Percentiles rank a stretch among this genome's conserved stretches.
These are phyloP conservation scores for Grantiella picta DNA, from an alignment of 2,113 vertebrate species.

Conservation along the genomic window DNA sequence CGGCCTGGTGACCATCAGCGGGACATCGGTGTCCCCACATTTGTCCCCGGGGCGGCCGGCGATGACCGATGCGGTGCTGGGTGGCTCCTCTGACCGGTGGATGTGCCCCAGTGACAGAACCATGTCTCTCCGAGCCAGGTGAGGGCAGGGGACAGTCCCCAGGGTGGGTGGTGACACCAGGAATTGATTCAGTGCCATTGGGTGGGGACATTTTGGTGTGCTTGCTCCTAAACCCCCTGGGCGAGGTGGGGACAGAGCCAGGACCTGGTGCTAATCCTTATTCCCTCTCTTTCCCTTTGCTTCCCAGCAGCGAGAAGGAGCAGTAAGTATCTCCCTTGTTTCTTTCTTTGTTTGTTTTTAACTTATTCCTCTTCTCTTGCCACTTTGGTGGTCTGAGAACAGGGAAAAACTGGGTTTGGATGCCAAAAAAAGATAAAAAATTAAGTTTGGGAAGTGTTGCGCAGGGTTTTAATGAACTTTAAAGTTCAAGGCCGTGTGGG, in stretches of 20 bases:
- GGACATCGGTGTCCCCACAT: fast-evolving
- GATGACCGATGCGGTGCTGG: slow-evolving; percentile 90
- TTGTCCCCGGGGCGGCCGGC: neutral
- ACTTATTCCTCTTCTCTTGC: neutral
- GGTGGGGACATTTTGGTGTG: fast-evolving
- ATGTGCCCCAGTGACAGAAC: slow-evolving; percentile 81
- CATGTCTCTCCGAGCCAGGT: slow-evolving; percentile 81
- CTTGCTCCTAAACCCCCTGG: neutral
- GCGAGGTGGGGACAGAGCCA: neutral
- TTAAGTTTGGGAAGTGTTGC: fast-evolving
- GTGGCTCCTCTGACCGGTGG: slow-evolving; percentile 82
- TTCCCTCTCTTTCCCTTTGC: slow-evolving; percentile 40
- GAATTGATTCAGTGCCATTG: fast-evolving
- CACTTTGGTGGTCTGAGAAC: fast-evolving
- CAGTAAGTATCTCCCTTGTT: slow-evolving; percentile 80
- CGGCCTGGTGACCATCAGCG: fast-evolving
- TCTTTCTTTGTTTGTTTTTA: neutral
- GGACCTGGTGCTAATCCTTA: neutral
- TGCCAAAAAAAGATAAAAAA: neutral
- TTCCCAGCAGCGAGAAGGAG: slow-evolving; percentile 83
- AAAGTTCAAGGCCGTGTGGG: fast-evolving
- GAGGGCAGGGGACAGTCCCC: neutral
- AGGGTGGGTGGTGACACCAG: fast-evolving
- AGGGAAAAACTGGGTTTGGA: neutral
- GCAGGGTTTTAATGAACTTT: neutral